These are phyloP conservation scores for Eledona agricola DNA, from an alignment of 2,888 invertebrate species.

Conservation along the genomic window DNA sequence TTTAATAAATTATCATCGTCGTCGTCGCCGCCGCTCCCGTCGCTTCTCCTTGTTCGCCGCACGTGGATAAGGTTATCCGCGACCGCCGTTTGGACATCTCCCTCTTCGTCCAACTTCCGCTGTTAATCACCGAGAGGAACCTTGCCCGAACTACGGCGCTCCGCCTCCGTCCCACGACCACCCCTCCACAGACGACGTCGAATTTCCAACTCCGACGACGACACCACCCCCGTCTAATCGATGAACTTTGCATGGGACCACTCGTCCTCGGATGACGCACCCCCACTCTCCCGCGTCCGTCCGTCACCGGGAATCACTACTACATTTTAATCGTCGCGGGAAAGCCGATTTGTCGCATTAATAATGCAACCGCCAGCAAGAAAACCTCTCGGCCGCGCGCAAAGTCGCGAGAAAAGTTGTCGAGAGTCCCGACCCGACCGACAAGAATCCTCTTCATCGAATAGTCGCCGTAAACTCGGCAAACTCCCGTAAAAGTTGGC, in stretches of 20 bases:
- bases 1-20: constrained; percentile 50
- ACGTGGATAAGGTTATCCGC: constrained; percentile 2
- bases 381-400: too few species aligned
- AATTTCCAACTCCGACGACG: constrained; percentile 37
- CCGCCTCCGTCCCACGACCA: constrained; percentile 15
- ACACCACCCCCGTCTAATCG: constrained; percentile 45
- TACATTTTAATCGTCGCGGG: not conserved
- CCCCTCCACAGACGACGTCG: constrained; percentile 33
- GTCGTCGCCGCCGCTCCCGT: constrained; percentile 17
- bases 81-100: constrained; percentile 19
- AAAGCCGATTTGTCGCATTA: constrained; percentile 9
- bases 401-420: constrained; percentile 19
- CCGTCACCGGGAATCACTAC: constrained; percentile 1
- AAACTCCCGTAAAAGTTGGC: constrained; percentile 38
- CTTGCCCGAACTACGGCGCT: constrained; percentile 35
- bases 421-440: constrained; percentile 1
- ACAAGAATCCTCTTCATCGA: constrained; percentile 23
- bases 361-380: constrained; percentile 21
- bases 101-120: constrained; percentile 21
- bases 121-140: constrained; percentile 35
- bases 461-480: constrained; percentile 30
- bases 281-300: constrained; percentile 5
- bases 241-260: constrained; percentile 46
- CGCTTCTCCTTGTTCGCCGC: constrained; percentile 2
- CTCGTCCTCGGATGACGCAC: constrained; percentile 34